Base-by-base conservation (phyloP, 2,797 vertebrate genomes). In the Thripadectes ignobilis region DNA sequence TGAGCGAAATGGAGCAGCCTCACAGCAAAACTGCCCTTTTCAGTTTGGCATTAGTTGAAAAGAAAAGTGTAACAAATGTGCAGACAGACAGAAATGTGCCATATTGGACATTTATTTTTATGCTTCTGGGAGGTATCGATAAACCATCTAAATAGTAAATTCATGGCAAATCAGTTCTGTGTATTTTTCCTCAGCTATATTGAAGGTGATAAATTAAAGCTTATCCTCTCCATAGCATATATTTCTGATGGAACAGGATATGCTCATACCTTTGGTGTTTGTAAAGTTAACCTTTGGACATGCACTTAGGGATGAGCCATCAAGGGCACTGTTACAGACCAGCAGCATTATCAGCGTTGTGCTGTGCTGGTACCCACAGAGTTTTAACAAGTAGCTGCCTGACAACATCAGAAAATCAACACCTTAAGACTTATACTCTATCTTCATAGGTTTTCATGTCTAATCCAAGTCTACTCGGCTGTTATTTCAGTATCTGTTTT, bases 401-500 rank as follows among this genome's bases (percentile, higher is more conserved):
- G 54, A 89, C 24, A 91, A 11, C 45, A 24, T 55, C 61, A 46
- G 51, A 58, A 88, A 79, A 75, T n/a, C 39, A 89, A 15, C 62
- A 84, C 12, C n/a, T 67, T 79, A 57, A 69, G 79, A 79, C 14
- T 67, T 71, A n/a, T 14, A 9, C 11, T 63, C 20, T 62, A 3
- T 61, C 57, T 89, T 76, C 71, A 54, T 62, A 77, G 36, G 39
- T 92, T 91, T n/a, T 92, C 38, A 30, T 86, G 61, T 86, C 49
- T 76, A 79, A 69, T 67, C 77, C 73, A 72, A 63, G 85, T 59
- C n/a, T 38, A 74, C 59, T 67, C 8, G 5, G 49, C 71, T 92
- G 66, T 68, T 88, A 63, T 73, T 96, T 84, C 83, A 58, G 41
- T 86, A 85, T 89, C 75, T 93, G 63, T 95, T 97, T 97, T 96